A percentile compares a stretch with the other conserved stretches of the same genome.
Conservation (phyloP, 2,113 vertebrate genomes). For the Guaruba guarouba region DNA sequence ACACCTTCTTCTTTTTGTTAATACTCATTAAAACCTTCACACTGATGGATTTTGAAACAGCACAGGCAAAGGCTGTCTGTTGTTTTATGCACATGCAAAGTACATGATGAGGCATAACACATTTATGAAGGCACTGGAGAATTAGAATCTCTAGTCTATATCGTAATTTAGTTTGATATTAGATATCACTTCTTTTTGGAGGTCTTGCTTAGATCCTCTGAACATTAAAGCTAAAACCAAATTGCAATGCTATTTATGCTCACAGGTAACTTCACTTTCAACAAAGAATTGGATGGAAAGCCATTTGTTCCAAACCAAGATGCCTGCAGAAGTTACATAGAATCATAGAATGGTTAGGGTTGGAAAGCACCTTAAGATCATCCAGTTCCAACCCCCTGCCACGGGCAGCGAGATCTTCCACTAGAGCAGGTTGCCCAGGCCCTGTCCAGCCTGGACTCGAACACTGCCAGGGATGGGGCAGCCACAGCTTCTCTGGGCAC, state of each 20-base stretch:
- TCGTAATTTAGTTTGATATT: background rate
- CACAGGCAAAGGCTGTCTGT: background rate
- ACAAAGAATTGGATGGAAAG: background rate
- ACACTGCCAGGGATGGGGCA: background rate
- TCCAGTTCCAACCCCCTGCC: background rate
- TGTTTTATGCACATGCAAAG: background rate
- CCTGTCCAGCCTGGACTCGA: background rate
- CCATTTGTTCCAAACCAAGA: background rate
- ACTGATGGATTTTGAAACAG: background rate
- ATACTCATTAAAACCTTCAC: background rate
- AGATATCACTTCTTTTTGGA: background rate
- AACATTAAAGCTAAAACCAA: background rate
- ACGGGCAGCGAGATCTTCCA: background rate
- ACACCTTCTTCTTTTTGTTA: background rate
- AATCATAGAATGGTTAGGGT: background rate
- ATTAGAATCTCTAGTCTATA: background rate
- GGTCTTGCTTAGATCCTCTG: background rate
- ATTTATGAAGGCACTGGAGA: background rate
- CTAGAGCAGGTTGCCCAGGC: background rate
- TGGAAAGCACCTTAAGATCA: background rate
- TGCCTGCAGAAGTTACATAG: background rate
- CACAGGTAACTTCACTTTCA: background rate
- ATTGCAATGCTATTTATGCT: fast-evolving
- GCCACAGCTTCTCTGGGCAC: background rate
- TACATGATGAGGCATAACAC: background rate